A percentile compares a stretch with the other conserved stretches of the same genome.
phyloP scores from a whole-genome alignment of 2,888 invertebrate genomes.

The Lydus trimaculatus region DNA sequence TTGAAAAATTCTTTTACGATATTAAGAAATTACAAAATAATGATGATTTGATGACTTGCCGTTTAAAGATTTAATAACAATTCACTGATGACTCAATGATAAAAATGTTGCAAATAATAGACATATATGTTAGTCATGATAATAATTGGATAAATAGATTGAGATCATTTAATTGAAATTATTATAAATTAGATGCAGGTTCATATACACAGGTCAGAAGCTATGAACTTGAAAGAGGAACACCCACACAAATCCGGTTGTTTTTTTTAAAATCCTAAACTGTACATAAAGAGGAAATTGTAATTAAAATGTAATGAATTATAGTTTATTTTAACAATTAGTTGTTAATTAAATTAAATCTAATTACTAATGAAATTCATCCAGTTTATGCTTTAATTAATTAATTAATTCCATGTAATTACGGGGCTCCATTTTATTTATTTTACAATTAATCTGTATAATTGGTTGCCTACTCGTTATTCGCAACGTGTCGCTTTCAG shows the following conservation, averaged over 20 bases:
- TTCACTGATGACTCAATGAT: not conserved
- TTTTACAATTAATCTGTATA: not conserved
- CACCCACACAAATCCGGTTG: not conserved
- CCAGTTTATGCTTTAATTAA: too few relatives aligned
- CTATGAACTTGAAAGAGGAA: not conserved
- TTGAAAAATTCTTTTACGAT: not conserved
- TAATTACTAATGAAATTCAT: too few relatives aligned
- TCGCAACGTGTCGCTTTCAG: too few relatives aligned
- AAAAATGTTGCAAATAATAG: not conserved
- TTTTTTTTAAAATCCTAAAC: not conserved
- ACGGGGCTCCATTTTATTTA: not conserved
- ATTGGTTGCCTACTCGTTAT: not conserved
- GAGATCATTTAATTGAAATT: not conserved
- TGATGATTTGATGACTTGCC: not conserved
- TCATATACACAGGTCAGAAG: not conserved
- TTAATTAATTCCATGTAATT: not conserved
- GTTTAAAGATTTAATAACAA: not conserved
- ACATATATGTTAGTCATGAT: not conserved
- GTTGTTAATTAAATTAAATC: too few relatives aligned
- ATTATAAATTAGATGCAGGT: not conserved
- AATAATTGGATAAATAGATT: not conserved
- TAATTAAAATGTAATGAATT: not conserved
- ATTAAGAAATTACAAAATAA: not conserved
- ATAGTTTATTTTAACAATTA: too few relatives aligned
- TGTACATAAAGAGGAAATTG: not conserved